Evolutionary conservation across 2,797 vertebrate species (phyloP).

Genomic region (Clarias laeviceps): DNA sequence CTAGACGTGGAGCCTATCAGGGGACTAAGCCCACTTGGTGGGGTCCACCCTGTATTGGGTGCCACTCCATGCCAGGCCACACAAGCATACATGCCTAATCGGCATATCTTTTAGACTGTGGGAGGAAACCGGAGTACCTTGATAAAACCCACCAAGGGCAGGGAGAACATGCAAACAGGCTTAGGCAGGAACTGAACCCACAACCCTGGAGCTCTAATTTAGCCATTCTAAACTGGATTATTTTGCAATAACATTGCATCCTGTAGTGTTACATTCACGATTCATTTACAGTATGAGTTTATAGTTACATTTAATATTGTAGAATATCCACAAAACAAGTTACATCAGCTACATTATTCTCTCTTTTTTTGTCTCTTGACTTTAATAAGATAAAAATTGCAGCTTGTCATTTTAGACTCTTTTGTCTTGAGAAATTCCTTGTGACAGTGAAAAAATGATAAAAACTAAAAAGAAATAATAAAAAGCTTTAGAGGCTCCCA

Average conservation of each 20-base stretch:
- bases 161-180: no score
- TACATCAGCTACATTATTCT: background rate
- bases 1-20: no score
- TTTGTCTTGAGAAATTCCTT: background rate
- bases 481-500: background rate
- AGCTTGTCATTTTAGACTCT: background rate
- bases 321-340: background rate
- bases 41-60: no score
- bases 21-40: no score
- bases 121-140: no score
- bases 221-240: background rate
- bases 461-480: background rate
- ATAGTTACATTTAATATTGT: background rate
- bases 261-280: background rate
- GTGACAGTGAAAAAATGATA: no score
- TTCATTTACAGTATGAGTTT: background rate
- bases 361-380: background rate
- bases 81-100: no score
- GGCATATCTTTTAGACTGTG: no score
- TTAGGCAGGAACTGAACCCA: no score
- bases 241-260: background rate
- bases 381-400: background rate
- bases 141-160: no score
- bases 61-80: no score
- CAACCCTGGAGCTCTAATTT: no score